Evolutionary conservation across 2,113 vertebrate genomes (phyloP), one percentile per base, ranked within the genome.

Genomic region (Xyliphius kryptos): DNA sequence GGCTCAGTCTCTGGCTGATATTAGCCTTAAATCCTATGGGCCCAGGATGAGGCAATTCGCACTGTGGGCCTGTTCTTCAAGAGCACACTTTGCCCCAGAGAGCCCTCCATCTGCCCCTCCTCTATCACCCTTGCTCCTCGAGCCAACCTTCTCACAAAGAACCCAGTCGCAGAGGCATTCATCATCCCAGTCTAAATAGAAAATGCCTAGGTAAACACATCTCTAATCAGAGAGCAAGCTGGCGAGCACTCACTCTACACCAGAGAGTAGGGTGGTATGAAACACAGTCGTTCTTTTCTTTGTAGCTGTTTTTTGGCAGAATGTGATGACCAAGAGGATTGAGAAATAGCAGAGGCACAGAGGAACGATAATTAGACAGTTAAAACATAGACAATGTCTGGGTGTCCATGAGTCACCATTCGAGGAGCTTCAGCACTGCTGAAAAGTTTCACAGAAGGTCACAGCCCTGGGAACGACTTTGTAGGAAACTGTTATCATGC

Each of bases 121-220:
- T 56, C 61, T 67, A 36, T 56, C 20, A 66, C 73, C 75, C 79
- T 69, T 60, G 66, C 67, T 70, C 72, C 64, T 64, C 66, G 63
- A 44, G 56, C 67, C 62, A 73, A 52, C 71, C 71, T 59, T 65
- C 66, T 46, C 71, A 54, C 74, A 69, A 81, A 82, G 80, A 83
- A 75, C 76, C 73, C 79, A 63, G 21, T 38, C 43, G 13, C 26
- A 2, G 78, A 66, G 49, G n/a, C 75, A 84, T 84, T 78, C 78
- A 83, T 85, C 84, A 83, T 75, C 77, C 77, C 79, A 57, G 38
- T 75, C 78, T 71, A 81, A 82, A 83, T 75, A 82, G 63, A 82
- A 81, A 77, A 72, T 73, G 74, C 82, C 82, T 75, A 81, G 85
- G 81, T 76, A 81, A 81, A 73, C 81, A 56, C 71, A 79, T 80